Base-by-base conservation (phyloP, 1,140 invertebrate species). In the Aricia agestis region DNA sequence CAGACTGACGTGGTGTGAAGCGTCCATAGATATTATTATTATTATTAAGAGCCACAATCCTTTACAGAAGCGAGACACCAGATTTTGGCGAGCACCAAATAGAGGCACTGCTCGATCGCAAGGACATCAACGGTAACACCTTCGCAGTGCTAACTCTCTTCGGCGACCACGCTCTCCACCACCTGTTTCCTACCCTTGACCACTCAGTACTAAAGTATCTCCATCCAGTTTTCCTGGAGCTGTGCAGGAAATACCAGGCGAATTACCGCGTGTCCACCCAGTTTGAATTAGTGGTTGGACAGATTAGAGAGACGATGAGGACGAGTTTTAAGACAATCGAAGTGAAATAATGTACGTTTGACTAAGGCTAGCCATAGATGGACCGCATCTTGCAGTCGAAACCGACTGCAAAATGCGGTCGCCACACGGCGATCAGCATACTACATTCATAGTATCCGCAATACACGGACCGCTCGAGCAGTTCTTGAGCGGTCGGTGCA, bases 141-240 rank as follows among this genome's bases (percentile, higher is more conserved):
- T 95, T 96, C 74, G 82, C 95, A 17, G 93, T 94, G 3, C 80
- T 97, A 69, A 95, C 94, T 0, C 93, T 94, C 78, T 97, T 96
- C 76, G 97, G 96, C 13, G 94, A 95, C 63, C 86, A 97, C 84
- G 89, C 92, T 0, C 87, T 97, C 1, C 97, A 98, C 82, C 97
- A 97, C 91, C 85, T 97, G n/a, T 94, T 97, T 76, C 97, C 97
- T 0, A 96, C 96, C 0, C 81, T 98, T 11, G 96, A 97, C 82
- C 96, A 97, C 78, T 94, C 93, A 0, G 90, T 94, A 19, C 84
- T 97, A n/a, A 90, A 93, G 5, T 85, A 93, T 17, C 88, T 97
- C 1, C 92, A 95, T 79, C 93, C 94, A 0, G 84, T 94, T 3
- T 93, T 97, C 18, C 78, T 94, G 7, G 82, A 96, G 76, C 95